These are phyloP conservation scores for Eupithecia centaureata DNA, from an alignment of 2,888 invertebrate species.

Conservation along the genomic window DNA sequence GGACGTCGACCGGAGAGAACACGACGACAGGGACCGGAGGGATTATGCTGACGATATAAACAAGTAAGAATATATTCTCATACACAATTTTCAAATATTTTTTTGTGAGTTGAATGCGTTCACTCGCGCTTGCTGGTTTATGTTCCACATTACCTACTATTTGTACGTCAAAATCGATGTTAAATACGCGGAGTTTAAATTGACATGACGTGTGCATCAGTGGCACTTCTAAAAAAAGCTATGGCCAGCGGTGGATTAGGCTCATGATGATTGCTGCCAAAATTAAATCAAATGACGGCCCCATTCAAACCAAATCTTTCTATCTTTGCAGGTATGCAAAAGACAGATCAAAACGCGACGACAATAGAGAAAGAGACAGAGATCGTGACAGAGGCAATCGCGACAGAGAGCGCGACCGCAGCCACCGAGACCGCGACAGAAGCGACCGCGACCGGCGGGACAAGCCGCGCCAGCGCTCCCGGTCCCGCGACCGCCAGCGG, in stretches of 20 bases:
- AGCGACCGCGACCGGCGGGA: constrained; percentile 48
- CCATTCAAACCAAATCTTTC: background rate
- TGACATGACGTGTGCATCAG: too few species aligned
- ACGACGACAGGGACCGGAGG: constrained; percentile 73
- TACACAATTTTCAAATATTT: too few species aligned
- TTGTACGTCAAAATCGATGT: too few species aligned
- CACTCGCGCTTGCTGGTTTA: too few species aligned
- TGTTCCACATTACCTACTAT: too few species aligned
- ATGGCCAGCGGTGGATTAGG: too few species aligned
- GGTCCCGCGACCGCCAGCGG: constrained; percentile 61
- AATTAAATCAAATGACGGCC: background rate
- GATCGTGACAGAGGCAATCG: constrained; percentile 66
- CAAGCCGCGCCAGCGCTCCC: constrained; percentile 49
- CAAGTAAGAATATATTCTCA: background rate
- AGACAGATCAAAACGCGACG: constrained; percentile 74
- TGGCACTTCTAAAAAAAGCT: too few species aligned
- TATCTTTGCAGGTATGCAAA: constrained; percentile 70
- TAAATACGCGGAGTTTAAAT: too few species aligned
- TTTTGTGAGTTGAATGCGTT: too few species aligned
- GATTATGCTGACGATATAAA: constrained; percentile 69
- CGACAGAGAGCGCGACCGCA: constrained; percentile 50
- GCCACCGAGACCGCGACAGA: constrained; percentile 44
- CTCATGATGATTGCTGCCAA: background rate
- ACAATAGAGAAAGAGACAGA: constrained; percentile 59
- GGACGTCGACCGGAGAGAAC: constrained; percentile 72